A percentile compares a stretch with the other conserved stretches of the same genome.
phyloP scores from a whole-genome alignment of 2,113 vertebrate species.

The Malurus alboscapulatus region DNA sequence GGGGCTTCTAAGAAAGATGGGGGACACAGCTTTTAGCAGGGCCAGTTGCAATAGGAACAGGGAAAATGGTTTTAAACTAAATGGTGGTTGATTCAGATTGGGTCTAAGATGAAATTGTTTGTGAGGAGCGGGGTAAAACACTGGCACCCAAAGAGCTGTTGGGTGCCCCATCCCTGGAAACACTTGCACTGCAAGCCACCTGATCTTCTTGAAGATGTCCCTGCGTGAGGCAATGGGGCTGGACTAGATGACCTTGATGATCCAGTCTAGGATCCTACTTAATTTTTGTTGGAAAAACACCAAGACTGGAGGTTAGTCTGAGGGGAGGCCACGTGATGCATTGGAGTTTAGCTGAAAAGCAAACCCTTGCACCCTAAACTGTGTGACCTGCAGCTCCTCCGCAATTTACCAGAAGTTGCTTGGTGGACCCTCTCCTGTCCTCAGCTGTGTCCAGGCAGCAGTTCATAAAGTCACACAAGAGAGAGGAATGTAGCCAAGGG shows the following conservation, averaged over 20 bases:
- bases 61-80: neutral
- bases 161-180: neutral
- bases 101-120: neutral
- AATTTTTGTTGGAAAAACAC: neutral
- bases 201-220: neutral
- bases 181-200: neutral
- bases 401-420: slow-evolving; percentile 85
- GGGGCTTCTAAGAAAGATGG: neutral
- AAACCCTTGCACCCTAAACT: rapidly evolving
- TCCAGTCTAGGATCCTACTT: neutral
- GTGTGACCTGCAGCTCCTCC: neutral
- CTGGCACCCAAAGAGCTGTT: neutral
- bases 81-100: neutral
- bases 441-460: slow-evolving; percentile 95
- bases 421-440: slow-evolving; percentile 89
- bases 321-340: too few relatives aligned
- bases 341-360: neutral
- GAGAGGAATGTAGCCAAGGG: slow-evolving; percentile 87
- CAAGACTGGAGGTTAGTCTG: neutral
- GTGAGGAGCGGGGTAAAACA: neutral
- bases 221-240: neutral
- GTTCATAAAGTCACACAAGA: slow-evolving; percentile 92
- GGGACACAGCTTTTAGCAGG: neutral
- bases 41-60: rapidly evolving
- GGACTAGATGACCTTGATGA: neutral